A percentile compares a stretch with the other conserved stretches of the same genome.
phyloP scores from a whole-genome alignment of 2,113 vertebrate species.

The Gorilla gorilla region DNA sequence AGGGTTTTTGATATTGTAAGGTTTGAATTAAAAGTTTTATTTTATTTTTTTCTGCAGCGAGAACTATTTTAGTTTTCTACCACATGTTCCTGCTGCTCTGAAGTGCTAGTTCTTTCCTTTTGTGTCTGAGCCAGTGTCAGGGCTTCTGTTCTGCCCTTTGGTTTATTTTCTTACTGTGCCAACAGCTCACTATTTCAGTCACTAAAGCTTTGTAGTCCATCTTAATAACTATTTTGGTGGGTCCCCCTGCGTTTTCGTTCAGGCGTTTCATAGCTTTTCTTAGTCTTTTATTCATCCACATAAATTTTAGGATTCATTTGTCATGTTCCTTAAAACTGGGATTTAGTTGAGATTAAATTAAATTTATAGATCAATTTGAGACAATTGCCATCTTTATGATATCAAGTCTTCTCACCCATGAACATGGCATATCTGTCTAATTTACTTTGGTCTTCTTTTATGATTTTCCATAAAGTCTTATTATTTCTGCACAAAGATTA shows the following conservation, averaged over 20 bases:
- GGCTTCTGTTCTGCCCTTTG: neutral
- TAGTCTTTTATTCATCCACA: neutral
- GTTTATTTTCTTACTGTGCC: neutral
- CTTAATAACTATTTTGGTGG: neutral
- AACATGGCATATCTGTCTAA: neutral
- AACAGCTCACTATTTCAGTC: neutral
- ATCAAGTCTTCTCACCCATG: neutral
- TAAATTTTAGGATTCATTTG: constrained; percentile 30
- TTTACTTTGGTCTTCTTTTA: constrained; percentile 14
- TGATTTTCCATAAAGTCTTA: constrained; percentile 21
- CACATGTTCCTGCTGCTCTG: too few species aligned
- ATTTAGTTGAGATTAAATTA: constrained; percentile 50
- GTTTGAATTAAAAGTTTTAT: neutral
- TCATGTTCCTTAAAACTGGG: constrained; percentile 47
- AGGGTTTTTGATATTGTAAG: neutral
- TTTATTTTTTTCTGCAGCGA: neutral
- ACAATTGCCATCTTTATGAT: constrained; percentile 1
- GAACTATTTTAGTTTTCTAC: neutral
- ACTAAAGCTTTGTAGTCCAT: neutral
- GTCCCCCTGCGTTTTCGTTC: neutral
- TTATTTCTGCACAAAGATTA: neutral
- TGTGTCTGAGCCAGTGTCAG: neutral
- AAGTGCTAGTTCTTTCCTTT: neutral
- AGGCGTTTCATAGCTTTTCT: neutral
- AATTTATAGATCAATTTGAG: constrained; percentile 32